Evolutionary conservation across 2,888 invertebrate species (phyloP), one percentile per base, ranked within the genome.

Genomic region (Pseudococcus viburni): DNA sequence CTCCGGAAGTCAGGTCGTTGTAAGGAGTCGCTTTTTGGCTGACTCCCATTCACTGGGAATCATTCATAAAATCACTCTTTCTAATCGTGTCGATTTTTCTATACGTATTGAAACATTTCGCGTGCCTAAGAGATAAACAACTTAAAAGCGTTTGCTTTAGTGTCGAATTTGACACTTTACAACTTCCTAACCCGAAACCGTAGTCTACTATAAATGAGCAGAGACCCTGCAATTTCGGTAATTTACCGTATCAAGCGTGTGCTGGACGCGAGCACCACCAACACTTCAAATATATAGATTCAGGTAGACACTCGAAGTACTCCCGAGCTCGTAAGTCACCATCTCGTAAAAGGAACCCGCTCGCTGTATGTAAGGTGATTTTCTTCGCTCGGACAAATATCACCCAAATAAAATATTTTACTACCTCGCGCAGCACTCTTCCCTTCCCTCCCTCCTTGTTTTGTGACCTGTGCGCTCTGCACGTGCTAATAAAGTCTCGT

Each of bases 341-440:
- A 22, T 11, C 19, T 64, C 64, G 64, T 64, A 64, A 64, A 64
- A 22, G 19, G 22, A 64, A 64, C 0, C 64, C 64, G 22, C 11
- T 59, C 4, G 46, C 9, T 46, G 46, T 46, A 17, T 11, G n/a
- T 59, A 59, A 22, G 64, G 19, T 5, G 9, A 22, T 64, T 64
- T 64, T 64, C 64, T 64, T 64, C 64, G 22, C 64, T 64, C 11
- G 64, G 64, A 19, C 64, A 22, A 64, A 64, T 64, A 22, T 64
- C 64, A 64, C 64, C 64, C 64, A 22, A 64, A 64, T 64, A 64
- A 64, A 22, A 64, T 64, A 64, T 64, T 64, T 64, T 64, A 64
- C 22, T 64, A 12, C 64, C 64, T 22, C 7, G 12, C 64, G 22
- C 19, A 7, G 9, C 19, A 6, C 9, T 64, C 64, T 9, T 12